Conservation (phyloP, 2,113 vertebrate genomes). For the Sebastes schlegelii region DNA sequence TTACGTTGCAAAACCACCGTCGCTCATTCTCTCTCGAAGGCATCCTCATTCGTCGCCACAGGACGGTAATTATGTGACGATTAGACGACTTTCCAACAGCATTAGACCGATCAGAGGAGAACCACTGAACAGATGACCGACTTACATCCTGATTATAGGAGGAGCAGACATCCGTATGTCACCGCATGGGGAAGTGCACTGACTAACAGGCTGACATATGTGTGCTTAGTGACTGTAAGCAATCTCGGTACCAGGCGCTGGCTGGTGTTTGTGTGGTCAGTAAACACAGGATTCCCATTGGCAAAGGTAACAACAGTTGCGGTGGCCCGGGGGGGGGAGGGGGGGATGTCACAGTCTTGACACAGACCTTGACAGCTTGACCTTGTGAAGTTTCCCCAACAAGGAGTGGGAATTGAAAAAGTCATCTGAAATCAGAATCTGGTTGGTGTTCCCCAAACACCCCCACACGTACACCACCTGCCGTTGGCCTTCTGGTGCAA, state of each 20-base stretch:
- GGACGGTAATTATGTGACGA: slow-evolving; percentile 43
- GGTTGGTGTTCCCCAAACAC: slow-evolving; percentile 33
- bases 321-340: background rate
- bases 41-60: slow-evolving; percentile 27
- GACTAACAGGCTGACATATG: slow-evolving; percentile 63
- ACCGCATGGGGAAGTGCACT: slow-evolving; percentile 50
- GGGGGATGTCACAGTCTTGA: background rate
- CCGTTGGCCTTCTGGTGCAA: slow-evolving; percentile 43
- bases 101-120: slow-evolving; percentile 38
- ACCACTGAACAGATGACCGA: slow-evolving; percentile 58
- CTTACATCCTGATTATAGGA: slow-evolving; percentile 70
- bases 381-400: background rate
- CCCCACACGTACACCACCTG: slow-evolving; percentile 8
- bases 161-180: slow-evolving; percentile 64
- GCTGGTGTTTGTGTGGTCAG: slow-evolving; percentile 68
- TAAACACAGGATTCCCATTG: slow-evolving; percentile 76
- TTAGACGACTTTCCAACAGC: slow-evolving; percentile 37
- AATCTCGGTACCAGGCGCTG: slow-evolving; percentile 56
- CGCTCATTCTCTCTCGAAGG: slow-evolving; percentile 20
- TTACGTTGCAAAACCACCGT: slow-evolving; percentile 42
- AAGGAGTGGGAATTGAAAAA: slow-evolving; percentile 41
- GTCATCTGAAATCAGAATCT: slow-evolving; percentile 32
- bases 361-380: slow-evolving; percentile 18
- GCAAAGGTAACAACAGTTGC: slow-evolving; percentile 27
- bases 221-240: slow-evolving; percentile 62